Evolutionary conservation across 1,140 invertebrate genomes (phyloP).

Genomic region (Akabosia matsudoensis): DNA sequence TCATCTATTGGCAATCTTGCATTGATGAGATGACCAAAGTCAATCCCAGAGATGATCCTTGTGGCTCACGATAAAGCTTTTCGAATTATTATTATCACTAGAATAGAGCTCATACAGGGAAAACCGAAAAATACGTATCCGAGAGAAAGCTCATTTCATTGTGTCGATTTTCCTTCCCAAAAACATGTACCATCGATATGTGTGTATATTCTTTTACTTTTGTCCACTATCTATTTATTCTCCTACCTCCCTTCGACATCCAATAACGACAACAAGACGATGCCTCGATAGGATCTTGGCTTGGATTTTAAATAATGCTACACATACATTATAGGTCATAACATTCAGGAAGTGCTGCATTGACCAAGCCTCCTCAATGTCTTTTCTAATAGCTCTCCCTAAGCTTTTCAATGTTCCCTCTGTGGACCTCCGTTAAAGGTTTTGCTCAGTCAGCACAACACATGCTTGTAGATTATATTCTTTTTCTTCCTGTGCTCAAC

Average conservation of each 20-base stretch:
- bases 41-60: conserved; percentile 44
- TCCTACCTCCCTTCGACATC: not conserved
- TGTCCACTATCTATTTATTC: not conserved
- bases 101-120: not conserved
- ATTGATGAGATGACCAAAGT: conserved; percentile 46
- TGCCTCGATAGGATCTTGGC: conserved; percentile 36
- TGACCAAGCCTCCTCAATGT: conserved; percentile 46
- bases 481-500: not conserved
- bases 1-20: conserved; percentile 48
- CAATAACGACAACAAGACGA: conserved; percentile 6
- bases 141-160: too few species aligned
- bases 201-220: not conserved
- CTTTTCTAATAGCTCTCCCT: conserved; percentile 44
- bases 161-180: too few species aligned
- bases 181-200: not conserved
- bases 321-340: conserved; percentile 47
- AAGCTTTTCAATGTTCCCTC: conserved; percentile 47
- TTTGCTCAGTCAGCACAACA: conserved; percentile 43
- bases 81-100: conserved; percentile 44
- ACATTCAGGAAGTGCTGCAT: conserved; percentile 47
- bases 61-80: conserved; percentile 31
- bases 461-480: not conserved
- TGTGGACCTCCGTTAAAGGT: conserved; percentile 39
- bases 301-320: conserved; percentile 47
- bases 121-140: too few species aligned